A percentile compares a stretch with the other conserved stretches of the same genome.
Evolutionary conservation across 2,113 vertebrate genomes (phyloP).

Genomic region (Myrmecobius fasciatus): DNA sequence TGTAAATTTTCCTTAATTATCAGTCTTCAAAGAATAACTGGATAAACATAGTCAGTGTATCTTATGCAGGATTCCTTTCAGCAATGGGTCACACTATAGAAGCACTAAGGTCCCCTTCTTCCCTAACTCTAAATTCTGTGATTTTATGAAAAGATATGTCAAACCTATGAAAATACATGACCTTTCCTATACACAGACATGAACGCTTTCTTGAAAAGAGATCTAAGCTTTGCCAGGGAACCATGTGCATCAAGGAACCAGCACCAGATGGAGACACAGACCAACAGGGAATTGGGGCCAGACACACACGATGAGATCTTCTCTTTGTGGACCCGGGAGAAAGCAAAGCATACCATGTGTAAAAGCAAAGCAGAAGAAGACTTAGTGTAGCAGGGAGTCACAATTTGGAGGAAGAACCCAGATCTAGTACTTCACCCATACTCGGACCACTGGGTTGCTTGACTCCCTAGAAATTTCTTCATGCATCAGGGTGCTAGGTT

Average conservation of each 20-base stretch:
- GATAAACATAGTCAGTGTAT: not conserved
- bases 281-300: not conserved
- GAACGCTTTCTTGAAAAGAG: not conserved
- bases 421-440: not conserved
- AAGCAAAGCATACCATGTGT: not conserved
- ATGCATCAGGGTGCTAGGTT: not conserved
- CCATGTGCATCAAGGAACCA: not conserved
- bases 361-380: not conserved
- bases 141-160: not conserved
- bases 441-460: not conserved
- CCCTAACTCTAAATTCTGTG: not conserved
- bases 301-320: not conserved
- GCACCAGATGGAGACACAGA: conserved; percentile 1
- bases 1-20: not conserved
- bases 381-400: not conserved
- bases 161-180: not conserved
- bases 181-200: not conserved
- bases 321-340: not conserved
- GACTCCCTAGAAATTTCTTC: not conserved
- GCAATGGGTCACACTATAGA: not conserved
- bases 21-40: not conserved
- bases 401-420: not conserved
- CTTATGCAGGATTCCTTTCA: not conserved
- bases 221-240: not conserved
- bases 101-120: not conserved